Base-by-base conservation (phyloP, 1,140 invertebrate genomes). In the Campoletis sonorensis region DNA sequence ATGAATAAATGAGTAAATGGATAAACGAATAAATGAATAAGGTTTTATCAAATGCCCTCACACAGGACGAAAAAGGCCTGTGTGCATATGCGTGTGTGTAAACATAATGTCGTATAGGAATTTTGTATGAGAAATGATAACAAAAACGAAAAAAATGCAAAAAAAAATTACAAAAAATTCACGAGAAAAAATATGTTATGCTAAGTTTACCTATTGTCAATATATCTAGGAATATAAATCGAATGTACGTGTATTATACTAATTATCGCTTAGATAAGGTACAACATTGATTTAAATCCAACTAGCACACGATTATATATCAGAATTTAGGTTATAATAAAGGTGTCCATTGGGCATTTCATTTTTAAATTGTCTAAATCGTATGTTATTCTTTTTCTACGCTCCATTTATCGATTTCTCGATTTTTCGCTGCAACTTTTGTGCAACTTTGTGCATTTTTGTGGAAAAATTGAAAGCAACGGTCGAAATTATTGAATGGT, bases 161-260 rank as follows among this genome's bases (percentile, higher is more conserved):
- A 82, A 80, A 21, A 67, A 75, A 64, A 15, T 77, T 4, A 80
- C 54, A 26, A 64, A 61, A 78, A 77, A 81, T 79, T 40, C 82
- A 84, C 80, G 64, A 85, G 75, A 83, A 16, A 81, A 82, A 61
- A 75, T 78, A 82, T 85, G 87, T 89, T 86, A 87, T 73, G 84
- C 61, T 87, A 87, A 89, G 86, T 87, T 87, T 88, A 87, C 87
- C 85, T 88, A 85, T 86, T 88, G 87, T 90, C 88, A 86, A 90
- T 89, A 90, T 88, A 86, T 85, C 58, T 89, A 87, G 85, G 83
- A 88, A 75, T 86, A 87, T 86, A 86, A 88, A 87, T 88, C 87
- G 81, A 88, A 87, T 88, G 87, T 89, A 89, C 84, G 85, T 89
- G 88, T 90, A 90, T 88, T 79, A 89, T 90, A 90, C 79, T 89